These are phyloP conservation scores for Coleophora flavipennella DNA, from an alignment of 2,888 invertebrate species.

Conservation along the genomic window DNA sequence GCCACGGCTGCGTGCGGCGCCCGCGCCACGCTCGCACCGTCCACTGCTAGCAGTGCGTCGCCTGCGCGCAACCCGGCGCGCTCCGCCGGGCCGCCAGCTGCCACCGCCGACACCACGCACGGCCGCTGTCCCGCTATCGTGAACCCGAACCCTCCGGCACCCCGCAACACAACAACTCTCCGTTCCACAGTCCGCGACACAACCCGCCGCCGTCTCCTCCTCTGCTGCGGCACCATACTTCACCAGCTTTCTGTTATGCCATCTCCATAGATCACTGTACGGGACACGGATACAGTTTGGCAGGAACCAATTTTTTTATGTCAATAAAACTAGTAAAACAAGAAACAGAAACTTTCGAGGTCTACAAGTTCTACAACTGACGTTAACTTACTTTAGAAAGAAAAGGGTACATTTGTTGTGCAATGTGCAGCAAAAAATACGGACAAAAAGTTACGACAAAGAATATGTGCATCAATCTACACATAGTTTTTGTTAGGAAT, in stretches of 20 bases:
- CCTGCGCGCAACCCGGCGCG: constrained; percentile 91
- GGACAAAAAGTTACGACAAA: too few species aligned
- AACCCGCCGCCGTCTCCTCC: constrained; percentile 55
- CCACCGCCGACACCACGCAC: constrained; percentile 95
- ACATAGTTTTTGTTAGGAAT: too few species aligned
- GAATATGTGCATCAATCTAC: too few species aligned
- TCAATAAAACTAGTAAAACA: constrained; percentile 56
- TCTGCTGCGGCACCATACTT: constrained; percentile 61
- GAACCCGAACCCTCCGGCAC: constrained; percentile 95
- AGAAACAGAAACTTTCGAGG: constrained; percentile 61
- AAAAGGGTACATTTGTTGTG: too few species aligned
- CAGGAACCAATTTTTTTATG: constrained; percentile 9
- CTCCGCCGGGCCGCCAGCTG: constrained; percentile 88
- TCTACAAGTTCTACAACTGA: constrained; percentile 50
- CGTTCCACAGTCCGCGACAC: constrained; percentile 75
- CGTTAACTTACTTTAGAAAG: constrained; percentile 62
- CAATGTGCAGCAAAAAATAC: too few species aligned
- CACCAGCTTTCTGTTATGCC: background rate
- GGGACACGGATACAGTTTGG: background rate
- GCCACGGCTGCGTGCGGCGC: constrained; percentile 95
- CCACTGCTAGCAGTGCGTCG: constrained; percentile 93
- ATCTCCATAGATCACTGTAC: background rate
- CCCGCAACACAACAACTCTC: constrained; percentile 88
- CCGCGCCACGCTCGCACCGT: constrained; percentile 92
- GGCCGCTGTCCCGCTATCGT: constrained; percentile 98